Percentiles rank a stretch among this genome's conserved stretches.
phyloP scores from a whole-genome alignment of 2,888 invertebrate species.

The Ypsolopha sequella region DNA sequence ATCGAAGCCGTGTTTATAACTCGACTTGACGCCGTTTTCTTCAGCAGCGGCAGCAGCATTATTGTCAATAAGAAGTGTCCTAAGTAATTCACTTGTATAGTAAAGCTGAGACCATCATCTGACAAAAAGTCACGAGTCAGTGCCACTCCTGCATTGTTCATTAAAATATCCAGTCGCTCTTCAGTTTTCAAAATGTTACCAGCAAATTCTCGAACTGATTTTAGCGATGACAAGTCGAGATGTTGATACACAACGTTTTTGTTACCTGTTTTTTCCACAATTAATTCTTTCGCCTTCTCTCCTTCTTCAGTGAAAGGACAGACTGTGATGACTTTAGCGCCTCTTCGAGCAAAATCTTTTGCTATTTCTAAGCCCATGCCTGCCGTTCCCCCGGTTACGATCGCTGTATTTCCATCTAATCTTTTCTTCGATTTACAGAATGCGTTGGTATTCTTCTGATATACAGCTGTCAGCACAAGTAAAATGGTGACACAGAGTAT shows the following conservation, averaged over 20 bases:
- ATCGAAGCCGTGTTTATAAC: slow-evolving; percentile 84
- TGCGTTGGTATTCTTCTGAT: slow-evolving; percentile 69
- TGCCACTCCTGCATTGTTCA: slow-evolving; percentile 91
- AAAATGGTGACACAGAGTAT: too few species aligned
- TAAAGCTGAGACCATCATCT: slow-evolving; percentile 86
- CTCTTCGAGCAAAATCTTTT: slow-evolving; percentile 45
- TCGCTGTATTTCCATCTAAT: slow-evolving; percentile 41
- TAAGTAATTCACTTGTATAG: slow-evolving; percentile 94
- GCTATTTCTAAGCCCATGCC: slow-evolving; percentile 57
- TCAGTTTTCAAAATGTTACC: slow-evolving; percentile 79
- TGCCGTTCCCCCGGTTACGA: slow-evolving; percentile 52
- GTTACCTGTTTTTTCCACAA: slow-evolving; percentile 77
- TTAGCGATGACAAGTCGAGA: slow-evolving; percentile 79
- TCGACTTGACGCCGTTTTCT: slow-evolving; percentile 78
- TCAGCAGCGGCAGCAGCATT: slow-evolving; percentile 84
- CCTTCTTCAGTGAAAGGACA: slow-evolving; percentile 53
- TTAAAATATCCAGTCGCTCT: slow-evolving; percentile 80
- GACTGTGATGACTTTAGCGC: slow-evolving; percentile 51
- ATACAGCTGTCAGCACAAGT: slow-evolving; percentile 38
- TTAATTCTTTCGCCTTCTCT: slow-evolving; percentile 62
- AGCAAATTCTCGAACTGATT: slow-evolving; percentile 85
- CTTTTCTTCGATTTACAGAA: slow-evolving; percentile 48
- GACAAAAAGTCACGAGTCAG: slow-evolving; percentile 71
- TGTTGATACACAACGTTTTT: slow-evolving; percentile 77
- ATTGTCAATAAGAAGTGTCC: slow-evolving; percentile 93